Conservation (phyloP, 2,888 invertebrate genomes). For the Sinhomidia bicolor region DNA sequence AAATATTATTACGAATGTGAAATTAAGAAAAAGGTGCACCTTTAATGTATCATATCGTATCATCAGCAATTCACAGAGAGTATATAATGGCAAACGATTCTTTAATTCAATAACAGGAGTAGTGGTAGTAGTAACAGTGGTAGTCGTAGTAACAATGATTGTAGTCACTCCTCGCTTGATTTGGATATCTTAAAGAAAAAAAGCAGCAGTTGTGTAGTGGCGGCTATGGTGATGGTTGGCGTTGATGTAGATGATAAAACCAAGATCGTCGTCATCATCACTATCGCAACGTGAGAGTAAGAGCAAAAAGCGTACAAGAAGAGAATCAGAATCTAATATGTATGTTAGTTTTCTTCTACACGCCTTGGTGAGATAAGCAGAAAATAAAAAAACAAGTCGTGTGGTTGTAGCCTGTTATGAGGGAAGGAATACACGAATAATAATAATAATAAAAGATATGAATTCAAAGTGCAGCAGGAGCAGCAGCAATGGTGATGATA, state of each 20-base stretch:
- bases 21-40: too few species aligned
- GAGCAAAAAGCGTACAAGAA: background rate
- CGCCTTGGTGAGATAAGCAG: background rate
- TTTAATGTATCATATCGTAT: background rate
- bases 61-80: too few species aligned
- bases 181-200: background rate
- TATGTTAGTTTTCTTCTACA: background rate
- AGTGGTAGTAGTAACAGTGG: background rate
- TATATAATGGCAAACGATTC: background rate
- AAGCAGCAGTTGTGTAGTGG: background rate
- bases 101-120: background rate
- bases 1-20: background rate
- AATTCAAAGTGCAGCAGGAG: background rate
- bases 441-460: too few species aligned
- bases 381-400: background rate
- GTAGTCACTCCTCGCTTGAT: background rate
- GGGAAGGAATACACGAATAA: background rate
- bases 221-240: background rate
- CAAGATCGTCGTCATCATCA: background rate
- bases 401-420: background rate
- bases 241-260: background rate
- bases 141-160: background rate
- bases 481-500: too few species aligned
- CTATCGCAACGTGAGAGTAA: background rate
- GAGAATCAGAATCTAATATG: background rate